phyloP scores from a whole-genome alignment of 2,888 invertebrate genomes.

The Nymphalis c-album region DNA sequence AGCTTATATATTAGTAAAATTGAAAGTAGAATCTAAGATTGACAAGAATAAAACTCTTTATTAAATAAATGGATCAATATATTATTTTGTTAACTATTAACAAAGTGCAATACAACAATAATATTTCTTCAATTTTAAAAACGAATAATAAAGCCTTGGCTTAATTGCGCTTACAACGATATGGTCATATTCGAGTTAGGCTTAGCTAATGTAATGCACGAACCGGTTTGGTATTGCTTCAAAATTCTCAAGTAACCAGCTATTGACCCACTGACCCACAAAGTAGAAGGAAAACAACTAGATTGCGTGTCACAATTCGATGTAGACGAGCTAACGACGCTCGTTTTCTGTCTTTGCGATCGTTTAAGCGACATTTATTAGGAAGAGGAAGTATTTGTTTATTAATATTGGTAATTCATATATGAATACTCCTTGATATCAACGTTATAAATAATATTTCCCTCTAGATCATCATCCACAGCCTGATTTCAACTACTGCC shows the following conservation, averaged over 20 bases:
- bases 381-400: slow-evolving; percentile 11
- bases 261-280: slow-evolving; percentile 78
- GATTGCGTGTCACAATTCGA: slow-evolving; percentile 56
- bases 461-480: no score
- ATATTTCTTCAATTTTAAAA: slow-evolving; percentile 10
- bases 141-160: slow-evolving; percentile 25
- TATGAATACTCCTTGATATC: no score
- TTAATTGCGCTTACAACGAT: slow-evolving; percentile 20
- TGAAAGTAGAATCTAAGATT: background rate
- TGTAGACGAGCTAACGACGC: slow-evolving; percentile 28
- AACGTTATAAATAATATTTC: no score
- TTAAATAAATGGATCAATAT: background rate
- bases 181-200: slow-evolving; percentile 37
- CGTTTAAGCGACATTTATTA: slow-evolving; percentile 19
- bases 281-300: slow-evolving; percentile 74
- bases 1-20: background rate
- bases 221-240: slow-evolving; percentile 69
- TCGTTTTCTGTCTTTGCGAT: slow-evolving; percentile 25
- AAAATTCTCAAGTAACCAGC: slow-evolving; percentile 67
- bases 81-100: background rate
- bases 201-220: slow-evolving; percentile 46
- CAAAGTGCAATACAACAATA: background rate
- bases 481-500: no score
- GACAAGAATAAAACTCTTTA: background rate
- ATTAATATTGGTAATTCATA: slow-evolving; percentile 6